A percentile compares a stretch with the other conserved stretches of the same genome.
Evolutionary conservation across 2,888 invertebrate genomes (phyloP).

Genomic region (Eucera pruinosa): DNA sequence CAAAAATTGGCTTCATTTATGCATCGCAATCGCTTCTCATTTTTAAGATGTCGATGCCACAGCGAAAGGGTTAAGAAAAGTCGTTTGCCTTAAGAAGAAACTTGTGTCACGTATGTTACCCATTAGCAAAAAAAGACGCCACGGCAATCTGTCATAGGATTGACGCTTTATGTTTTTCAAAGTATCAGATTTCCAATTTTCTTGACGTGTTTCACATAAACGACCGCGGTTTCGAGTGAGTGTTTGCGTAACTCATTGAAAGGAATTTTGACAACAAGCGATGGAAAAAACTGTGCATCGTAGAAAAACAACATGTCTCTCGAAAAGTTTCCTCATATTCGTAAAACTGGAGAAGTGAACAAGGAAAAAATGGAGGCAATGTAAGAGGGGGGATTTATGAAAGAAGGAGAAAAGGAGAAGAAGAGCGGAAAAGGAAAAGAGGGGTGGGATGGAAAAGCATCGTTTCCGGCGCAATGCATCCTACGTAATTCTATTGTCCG

Average conservation of each 20-base stretch:
- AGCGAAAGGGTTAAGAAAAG: background rate
- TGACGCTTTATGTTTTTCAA: background rate
- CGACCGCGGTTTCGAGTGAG: background rate
- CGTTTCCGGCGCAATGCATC: constrained; percentile 29
- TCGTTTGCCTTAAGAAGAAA: too few relatives aligned
- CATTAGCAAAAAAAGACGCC: too few relatives aligned
- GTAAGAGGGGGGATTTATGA: too few relatives aligned
- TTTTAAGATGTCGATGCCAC: too few relatives aligned
- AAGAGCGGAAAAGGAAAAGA: background rate
- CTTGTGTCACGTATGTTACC: too few relatives aligned
- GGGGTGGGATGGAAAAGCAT: constrained; percentile 3
- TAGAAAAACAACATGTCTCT: background rate
- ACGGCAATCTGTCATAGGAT: background rate
- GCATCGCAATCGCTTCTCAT: too few relatives aligned
- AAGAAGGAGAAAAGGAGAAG: background rate
- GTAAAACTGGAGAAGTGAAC: too few relatives aligned
- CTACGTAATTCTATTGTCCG: constrained; percentile 51
- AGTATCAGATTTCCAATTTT: background rate
- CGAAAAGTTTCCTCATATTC: too few relatives aligned
- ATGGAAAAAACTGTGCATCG: background rate
- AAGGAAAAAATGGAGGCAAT: too few relatives aligned
- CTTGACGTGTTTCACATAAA: background rate
- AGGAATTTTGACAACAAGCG: background rate
- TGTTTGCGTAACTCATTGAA: constrained; percentile 1
- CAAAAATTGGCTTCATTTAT: too few relatives aligned